phyloP scores from a whole-genome alignment of 2,797 vertebrate genomes.

The Coendou prehensilis region DNA sequence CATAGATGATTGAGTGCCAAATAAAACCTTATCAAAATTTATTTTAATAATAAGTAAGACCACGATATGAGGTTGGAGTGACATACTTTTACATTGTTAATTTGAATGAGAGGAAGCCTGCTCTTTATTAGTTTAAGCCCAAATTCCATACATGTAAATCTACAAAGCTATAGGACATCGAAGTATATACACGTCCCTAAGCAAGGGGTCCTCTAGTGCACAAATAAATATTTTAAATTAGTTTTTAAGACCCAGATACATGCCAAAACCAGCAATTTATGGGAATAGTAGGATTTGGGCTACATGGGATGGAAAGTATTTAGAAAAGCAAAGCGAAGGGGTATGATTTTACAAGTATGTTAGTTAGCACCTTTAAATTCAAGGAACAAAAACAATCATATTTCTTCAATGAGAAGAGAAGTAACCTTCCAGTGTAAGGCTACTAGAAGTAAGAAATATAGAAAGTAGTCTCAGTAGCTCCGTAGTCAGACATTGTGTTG shows the following conservation, averaged over 20 bases:
- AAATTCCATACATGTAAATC: conserved; percentile 67
- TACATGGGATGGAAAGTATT: background rate
- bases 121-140: background rate
- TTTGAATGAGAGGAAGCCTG: conserved; percentile 44
- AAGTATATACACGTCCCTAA: background rate
- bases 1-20: conserved; percentile 13
- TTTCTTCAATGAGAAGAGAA: background rate
- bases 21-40: conserved; percentile 15
- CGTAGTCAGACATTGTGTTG: background rate
- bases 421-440: background rate
- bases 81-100: conserved; percentile 19
- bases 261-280: background rate
- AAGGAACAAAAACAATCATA: background rate
- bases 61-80: background rate
- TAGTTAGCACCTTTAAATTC: conserved; percentile 40
- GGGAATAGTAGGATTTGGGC: background rate
- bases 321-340: conserved; percentile 53
- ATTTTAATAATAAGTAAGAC: conserved; percentile 38
- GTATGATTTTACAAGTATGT: background rate
- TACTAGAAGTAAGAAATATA: background rate
- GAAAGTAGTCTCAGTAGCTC: background rate
- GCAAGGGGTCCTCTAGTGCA: background rate
- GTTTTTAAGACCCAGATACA: background rate
- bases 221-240: conserved; percentile 67
- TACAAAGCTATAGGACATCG: background rate